A percentile compares a stretch with the other conserved stretches of the same genome.
phyloP scores from a whole-genome alignment of 2,797 vertebrate genomes.

The Squalus acanthias region DNA sequence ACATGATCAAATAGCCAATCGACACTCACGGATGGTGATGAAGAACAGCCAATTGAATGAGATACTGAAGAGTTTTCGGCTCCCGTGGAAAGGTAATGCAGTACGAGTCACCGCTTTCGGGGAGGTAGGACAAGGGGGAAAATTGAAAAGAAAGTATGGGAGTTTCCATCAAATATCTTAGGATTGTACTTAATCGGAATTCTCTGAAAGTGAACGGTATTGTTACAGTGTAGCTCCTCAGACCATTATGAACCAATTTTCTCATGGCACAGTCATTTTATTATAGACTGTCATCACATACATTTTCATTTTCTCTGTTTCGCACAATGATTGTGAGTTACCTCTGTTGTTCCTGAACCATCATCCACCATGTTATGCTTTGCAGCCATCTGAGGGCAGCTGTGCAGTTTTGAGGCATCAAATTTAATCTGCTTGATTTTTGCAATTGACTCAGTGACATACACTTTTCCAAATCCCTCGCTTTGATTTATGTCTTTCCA shows the following conservation, averaged over 20 bases:
- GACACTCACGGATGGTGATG: not conserved
- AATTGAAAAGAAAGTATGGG: not conserved
- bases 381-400: constrained; percentile 77
- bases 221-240: not conserved
- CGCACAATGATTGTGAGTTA: constrained; percentile 45
- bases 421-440: constrained; percentile 74
- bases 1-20: not conserved
- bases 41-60: not conserved
- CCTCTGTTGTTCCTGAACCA: constrained; percentile 74
- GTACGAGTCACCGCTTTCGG: not conserved
- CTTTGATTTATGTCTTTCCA: constrained; percentile 81
- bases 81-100: not conserved
- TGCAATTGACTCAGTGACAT: constrained; percentile 76
- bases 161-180: not conserved
- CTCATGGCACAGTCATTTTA: not conserved
- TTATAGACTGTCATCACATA: not conserved
- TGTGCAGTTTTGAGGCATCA: constrained; percentile 76
- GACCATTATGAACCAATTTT: not conserved
- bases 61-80: not conserved
- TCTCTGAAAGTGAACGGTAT: not conserved
- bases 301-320: not conserved
- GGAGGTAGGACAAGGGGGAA: not conserved
- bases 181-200: not conserved
- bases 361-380: constrained; percentile 87
- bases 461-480: constrained; percentile 75